Base-by-base conservation (phyloP, 2,888 invertebrate genomes). In the Leucoptera coffeella region DNA sequence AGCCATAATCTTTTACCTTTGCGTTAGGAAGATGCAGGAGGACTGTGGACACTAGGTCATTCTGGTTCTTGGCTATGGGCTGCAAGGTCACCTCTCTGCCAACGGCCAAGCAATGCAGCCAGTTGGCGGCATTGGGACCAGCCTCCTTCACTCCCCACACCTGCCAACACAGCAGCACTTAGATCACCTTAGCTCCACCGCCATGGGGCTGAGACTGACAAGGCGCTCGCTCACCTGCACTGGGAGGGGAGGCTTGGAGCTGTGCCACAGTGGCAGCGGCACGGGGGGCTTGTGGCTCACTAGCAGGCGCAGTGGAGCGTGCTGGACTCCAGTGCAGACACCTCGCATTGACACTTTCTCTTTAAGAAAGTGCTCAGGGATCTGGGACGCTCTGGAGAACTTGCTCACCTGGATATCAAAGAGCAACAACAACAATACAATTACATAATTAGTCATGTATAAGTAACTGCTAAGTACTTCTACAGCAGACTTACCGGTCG, bases 361-460 rank as follows among this genome's bases (percentile, higher is more conserved):
- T 34, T 47, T 54, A 35, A 78, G 49, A 37, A 80, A 79, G 38
- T 69, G 71, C 20, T 59, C 57, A 30, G 80, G 79, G 39, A 79
- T 57, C 45, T 75, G 71, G 14, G 51, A 52, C 10, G 77, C 75
- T 40, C 69, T 75, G 17, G 69, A 73, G 45, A 78, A 79, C 53
- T 75, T 79, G 47, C 76, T 73, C 45, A 80, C 69, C 78, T 78
- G 44, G 35, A 43, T 40, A 38, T n/a, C n/a, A n/a, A n/a, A 25
- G 39, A 36, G 28, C 30, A 32, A 38, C 25, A 33, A 33, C 34
- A 37, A 27, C 30, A 28, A 31, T 22, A 15, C 20, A 30, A 26
- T 12, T 17, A 17, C 17, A 17, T 17, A 6, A 22, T 19, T 4
- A n/a, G n/a, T 22, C 25, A 10, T 27, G 4, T 22, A 25, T 4